Evolutionary conservation across 2,888 invertebrate genomes (phyloP).

Genomic region (Cistogaster globosa): DNA sequence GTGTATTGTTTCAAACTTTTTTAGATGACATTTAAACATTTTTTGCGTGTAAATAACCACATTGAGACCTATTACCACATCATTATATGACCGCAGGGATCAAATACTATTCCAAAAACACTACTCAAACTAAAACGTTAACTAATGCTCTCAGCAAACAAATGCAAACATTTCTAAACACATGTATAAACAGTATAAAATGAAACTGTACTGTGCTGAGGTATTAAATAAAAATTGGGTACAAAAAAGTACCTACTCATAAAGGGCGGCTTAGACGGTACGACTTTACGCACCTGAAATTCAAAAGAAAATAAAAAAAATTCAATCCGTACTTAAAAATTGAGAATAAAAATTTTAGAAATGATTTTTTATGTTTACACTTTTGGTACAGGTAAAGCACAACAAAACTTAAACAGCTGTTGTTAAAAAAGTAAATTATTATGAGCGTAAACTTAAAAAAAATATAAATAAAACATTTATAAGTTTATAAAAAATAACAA

Average conservation of each 20-base stretch:
- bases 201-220: not conserved
- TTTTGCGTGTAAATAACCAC: conserved; percentile 70
- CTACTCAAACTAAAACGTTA: conserved; percentile 64
- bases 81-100: conserved; percentile 80
- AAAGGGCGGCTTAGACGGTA: too few species aligned
- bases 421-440: too few species aligned
- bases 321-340: too few species aligned
- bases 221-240: not conserved
- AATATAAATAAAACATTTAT: too few species aligned
- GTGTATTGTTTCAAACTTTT: conserved; percentile 17
- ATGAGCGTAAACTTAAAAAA: too few species aligned
- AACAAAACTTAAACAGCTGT: too few species aligned
- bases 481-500: too few species aligned
- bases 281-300: too few species aligned
- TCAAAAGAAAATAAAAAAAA: too few species aligned
- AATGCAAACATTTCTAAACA: conserved; percentile 14
- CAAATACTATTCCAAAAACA: conserved; percentile 71
- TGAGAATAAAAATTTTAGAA: too few species aligned
- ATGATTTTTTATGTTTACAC: too few species aligned
- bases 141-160: conserved; percentile 56
- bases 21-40: conserved; percentile 52
- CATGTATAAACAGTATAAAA: not conserved
- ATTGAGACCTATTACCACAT: conserved; percentile 77
- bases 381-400: too few species aligned
- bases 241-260: not conserved